Base-by-base conservation (phyloP, 2,113 vertebrate genomes). In the Microcebus lehilahytsara region DNA sequence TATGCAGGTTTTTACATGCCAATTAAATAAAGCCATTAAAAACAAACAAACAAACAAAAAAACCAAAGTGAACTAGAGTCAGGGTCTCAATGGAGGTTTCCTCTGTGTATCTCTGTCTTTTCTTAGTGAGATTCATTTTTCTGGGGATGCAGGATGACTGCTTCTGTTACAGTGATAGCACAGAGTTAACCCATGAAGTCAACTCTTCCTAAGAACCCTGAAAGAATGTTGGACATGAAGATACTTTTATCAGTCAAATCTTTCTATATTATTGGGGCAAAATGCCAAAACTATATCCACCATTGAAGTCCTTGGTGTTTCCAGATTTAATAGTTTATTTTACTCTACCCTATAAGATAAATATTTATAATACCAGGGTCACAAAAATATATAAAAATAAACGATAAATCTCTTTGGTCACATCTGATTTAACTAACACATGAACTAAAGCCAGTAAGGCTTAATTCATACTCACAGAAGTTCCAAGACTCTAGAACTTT, bases 401-500 rank as follows among this genome's bases (percentile, higher is more conserved):
- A 64, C 37, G 81, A 66, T 11, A 32, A 81, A 67, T 69, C 7
- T 79, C 9, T 56, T 88, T 66, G n/a, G 37, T 86, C 16, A 64
- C n/a, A 60, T 86, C 11, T 92, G 49, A 74, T 32, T 85, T 67
- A 86, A 74, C 27, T 67, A 86, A 74, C 27, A 58, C 3, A 91
- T 53, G 32, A 90, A 87, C 25, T 87, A 84, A 88, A 87, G 34
- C 23, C 19, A 90, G 0, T 16, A 19, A 93, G 13, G 25, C 16
- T 95, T 69, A 89, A 86, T 75, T 79, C 53, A 64, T 0, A 77
- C 2, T 32, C 19, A 81, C 34, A 2, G 9, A 85, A 80, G 20
- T 75, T 85, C 34, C 42, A 25, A 30, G 95, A 85, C 79, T 75
- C 69, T 92, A 93, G 66, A 97, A 97, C 58, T 89, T 81, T 83